Base-by-base conservation (phyloP, 2,113 vertebrate genomes). In the Ameiurus melas region DNA sequence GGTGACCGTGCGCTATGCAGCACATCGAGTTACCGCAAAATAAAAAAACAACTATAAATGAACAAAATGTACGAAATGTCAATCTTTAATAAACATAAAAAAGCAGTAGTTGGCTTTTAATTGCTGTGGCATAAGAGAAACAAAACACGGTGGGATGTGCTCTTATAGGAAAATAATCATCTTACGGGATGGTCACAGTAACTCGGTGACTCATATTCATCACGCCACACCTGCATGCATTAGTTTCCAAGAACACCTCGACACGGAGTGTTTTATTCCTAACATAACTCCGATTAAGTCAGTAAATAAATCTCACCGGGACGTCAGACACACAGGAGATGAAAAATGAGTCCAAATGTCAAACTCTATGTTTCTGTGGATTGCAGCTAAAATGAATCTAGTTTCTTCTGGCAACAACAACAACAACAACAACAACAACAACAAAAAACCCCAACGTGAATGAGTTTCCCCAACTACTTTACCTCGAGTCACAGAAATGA, bases 311-410 rank as follows among this genome's bases (percentile, higher is more conserved):
- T 30, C 9, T 51, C 19, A 51, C 30, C 0, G 66, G n/a, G 9
- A 71, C 55, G 5, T 53, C 60, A 17, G n/a, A 62, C 3, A 51
- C 5, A n/a, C 57, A 55, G 43, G 4, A 66, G 39, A 80, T 55
- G 20, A 55, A 25, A 62, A 68, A 77, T 13, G 14, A 78, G 68
- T n/a, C 51, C 14, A 90, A 86, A 90, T 87, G 89, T 58, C 80
- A 91, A 19, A 30, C 13, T 53, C 82, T 12, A 86, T 88, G 84
- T 89, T 89, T 89, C 84, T 71, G 85, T 68, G 60, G 47, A 90
- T 77, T 86, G 57, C 53, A 27, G 60, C 64, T 78, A 27, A 84
- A 88, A 83, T 55, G 33, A 53, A 55, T 86, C 58, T 85, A 43
- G 27, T 81, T 66, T 89, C 57, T 27, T 27, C n/a, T 13, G 47